These are phyloP conservation scores for Xanthostigma xanthostigma DNA, from an alignment of 2,888 invertebrate genomes.

Conservation along the genomic window DNA sequence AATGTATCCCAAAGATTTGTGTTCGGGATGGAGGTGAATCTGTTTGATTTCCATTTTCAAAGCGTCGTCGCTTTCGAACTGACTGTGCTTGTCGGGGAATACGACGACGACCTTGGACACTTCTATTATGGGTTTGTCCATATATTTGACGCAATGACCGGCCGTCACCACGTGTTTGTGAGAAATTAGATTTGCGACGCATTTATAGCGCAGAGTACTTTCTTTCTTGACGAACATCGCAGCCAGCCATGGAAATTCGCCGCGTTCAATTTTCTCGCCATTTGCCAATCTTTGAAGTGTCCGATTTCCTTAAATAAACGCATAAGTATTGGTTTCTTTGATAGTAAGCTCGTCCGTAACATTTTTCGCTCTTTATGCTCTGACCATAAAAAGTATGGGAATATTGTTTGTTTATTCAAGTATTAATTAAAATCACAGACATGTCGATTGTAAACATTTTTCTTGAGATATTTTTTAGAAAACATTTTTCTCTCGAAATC, in stretches of 20 bases:
- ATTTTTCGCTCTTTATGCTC: no score
- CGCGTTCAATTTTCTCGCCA: conserved; percentile 22
- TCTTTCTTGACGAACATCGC: conserved; percentile 38
- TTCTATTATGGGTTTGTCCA: not conserved
- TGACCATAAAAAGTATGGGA: no score
- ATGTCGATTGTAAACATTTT: no score
- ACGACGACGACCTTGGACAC: not conserved
- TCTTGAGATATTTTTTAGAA: no score
- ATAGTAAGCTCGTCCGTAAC: no score
- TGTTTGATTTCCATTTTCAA: not conserved
- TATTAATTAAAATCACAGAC: no score
- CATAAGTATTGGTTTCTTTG: no score
- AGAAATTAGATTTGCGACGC: conserved; percentile 26
- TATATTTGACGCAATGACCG: not conserved
- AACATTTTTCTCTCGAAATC: no score
- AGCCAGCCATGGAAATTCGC: conserved; percentile 52
- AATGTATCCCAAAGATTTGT: not conserved
- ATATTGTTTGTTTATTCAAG: no score
- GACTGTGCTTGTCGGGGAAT: conserved; percentile 1
- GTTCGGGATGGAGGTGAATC: conserved; percentile 1
- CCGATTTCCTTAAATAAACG: no score
- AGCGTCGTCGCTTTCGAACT: not conserved
- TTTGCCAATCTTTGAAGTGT: conserved; percentile 3
- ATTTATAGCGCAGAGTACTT: conserved; percentile 24
- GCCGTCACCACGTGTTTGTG: conserved; percentile 19